Conservation (phyloP, 2,888 invertebrate species). For the Anodontia alba region DNA sequence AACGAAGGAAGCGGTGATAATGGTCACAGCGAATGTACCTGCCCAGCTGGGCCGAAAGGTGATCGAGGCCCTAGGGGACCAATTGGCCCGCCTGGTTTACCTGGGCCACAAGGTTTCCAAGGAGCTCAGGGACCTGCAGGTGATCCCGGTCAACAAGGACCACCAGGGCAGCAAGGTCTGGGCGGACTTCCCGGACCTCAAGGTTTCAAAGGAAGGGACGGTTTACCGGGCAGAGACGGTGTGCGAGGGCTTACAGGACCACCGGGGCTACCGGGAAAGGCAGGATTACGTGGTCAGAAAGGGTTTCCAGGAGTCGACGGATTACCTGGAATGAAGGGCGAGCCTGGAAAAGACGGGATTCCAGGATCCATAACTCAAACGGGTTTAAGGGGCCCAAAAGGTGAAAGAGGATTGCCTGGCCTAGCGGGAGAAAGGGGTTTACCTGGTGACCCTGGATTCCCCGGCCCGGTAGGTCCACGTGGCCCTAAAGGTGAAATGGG, state of each 20-base stretch:
- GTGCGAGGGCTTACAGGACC: slow-evolving; percentile 21
- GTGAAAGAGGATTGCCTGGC: slow-evolving; percentile 24
- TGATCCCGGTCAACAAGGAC: slow-evolving; percentile 29
- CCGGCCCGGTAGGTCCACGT: slow-evolving; percentile 5
- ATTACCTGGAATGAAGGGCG: slow-evolving; percentile 29
- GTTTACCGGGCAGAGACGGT: slow-evolving; percentile 23
- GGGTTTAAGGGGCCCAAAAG: slow-evolving; percentile 19
- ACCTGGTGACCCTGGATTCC: slow-evolving; percentile 21
- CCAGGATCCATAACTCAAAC: slow-evolving; percentile 19
- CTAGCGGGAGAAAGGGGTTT: neutral
- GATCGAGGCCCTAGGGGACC: slow-evolving; percentile 24
- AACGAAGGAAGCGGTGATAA: slow-evolving; percentile 23
- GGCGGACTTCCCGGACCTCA: slow-evolving; percentile 16
- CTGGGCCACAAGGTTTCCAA: slow-evolving; percentile 23
- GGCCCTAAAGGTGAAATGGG: slow-evolving; percentile 30
- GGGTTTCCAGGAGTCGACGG: slow-evolving; percentile 38
- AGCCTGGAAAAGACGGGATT: slow-evolving; percentile 25
- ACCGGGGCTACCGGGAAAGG: slow-evolving; percentile 14
- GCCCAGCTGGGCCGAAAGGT: slow-evolving; percentile 47
- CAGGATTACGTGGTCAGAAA: slow-evolving; percentile 29
- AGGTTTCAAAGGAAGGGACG: slow-evolving; percentile 26
- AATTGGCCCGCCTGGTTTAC: slow-evolving; percentile 22
- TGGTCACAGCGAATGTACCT: slow-evolving; percentile 31
- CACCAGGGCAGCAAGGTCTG: slow-evolving; percentile 18
- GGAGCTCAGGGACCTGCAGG: slow-evolving; percentile 37